phyloP scores from a whole-genome alignment of 1,140 invertebrate genomes.

The Temnothorax longispinosus region DNA sequence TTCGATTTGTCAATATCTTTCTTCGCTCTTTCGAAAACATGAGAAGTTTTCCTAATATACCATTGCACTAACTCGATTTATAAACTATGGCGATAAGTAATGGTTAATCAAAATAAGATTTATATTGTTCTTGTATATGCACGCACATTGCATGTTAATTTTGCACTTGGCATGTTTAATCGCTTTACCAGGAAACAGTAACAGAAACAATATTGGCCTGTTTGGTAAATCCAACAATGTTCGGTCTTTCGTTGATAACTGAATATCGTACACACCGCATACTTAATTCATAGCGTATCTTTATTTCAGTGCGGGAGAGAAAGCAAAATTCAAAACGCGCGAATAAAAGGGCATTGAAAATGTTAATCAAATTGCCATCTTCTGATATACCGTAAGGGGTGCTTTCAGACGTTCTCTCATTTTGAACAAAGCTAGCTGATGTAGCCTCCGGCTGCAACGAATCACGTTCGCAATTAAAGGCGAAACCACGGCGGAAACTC shows the following conservation, averaged over 20 bases:
- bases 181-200: background rate
- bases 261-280: background rate
- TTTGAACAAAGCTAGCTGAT: conserved; percentile 59
- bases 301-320: background rate
- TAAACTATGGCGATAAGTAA: background rate
- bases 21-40: background rate
- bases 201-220: background rate
- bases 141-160: background rate
- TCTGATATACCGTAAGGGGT: background rate
- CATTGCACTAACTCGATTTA: background rate
- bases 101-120: background rate
- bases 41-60: background rate
- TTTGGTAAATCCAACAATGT: background rate
- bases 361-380: conserved; percentile 43
- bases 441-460: conserved; percentile 66
- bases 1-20: conserved; percentile 57
- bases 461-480: conserved; percentile 79
- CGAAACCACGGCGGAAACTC: conserved; percentile 72
- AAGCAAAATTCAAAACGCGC: conserved; percentile 1
- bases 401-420: conserved; percentile 68
- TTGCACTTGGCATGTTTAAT: background rate
- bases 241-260: conserved; percentile 1
- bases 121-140: background rate
- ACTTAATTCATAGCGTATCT: conserved; percentile 5
- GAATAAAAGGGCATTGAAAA: background rate